Conservation (phyloP, 2,888 invertebrate species). For the Eristalinus sepulchralis region DNA sequence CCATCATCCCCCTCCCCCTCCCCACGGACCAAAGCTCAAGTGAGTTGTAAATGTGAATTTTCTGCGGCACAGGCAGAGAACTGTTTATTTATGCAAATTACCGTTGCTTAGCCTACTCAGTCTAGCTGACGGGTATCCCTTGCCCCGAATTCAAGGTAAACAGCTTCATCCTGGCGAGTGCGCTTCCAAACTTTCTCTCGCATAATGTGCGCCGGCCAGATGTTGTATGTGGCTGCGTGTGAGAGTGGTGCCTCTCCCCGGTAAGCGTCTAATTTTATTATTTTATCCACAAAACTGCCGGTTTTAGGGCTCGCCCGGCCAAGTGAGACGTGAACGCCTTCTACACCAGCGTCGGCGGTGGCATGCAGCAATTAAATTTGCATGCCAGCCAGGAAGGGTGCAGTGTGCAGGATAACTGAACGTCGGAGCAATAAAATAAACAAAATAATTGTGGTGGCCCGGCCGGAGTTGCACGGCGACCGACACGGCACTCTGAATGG, state of each 20-base stretch:
- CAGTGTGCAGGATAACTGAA: slow-evolving; percentile 28
- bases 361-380: slow-evolving; percentile 59
- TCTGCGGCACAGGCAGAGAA: slow-evolving; percentile 48
- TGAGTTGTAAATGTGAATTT: slow-evolving; percentile 57
- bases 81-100: slow-evolving; percentile 69
- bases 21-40: slow-evolving; percentile 20
- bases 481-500: neutral
- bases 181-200: slow-evolving; percentile 36
- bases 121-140: slow-evolving; percentile 4
- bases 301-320: neutral
- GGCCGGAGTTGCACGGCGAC: slow-evolving; percentile 8
- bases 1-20: slow-evolving; percentile 12
- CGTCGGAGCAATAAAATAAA: slow-evolving; percentile 47
- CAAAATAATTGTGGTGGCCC: slow-evolving; percentile 45
- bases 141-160: slow-evolving; percentile 30
- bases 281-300: slow-evolving; percentile 15
- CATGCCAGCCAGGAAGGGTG: slow-evolving; percentile 43
- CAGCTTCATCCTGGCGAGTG: slow-evolving; percentile 30
- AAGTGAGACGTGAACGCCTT: neutral
- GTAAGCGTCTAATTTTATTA: slow-evolving; percentile 61
- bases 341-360: neutral
- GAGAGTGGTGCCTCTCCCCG: slow-evolving; percentile 3
- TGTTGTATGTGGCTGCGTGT: neutral
- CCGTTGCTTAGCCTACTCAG: slow-evolving; percentile 20
- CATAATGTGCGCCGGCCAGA: slow-evolving; percentile 41